phyloP scores from a whole-genome alignment of 1,140 invertebrate genomes.

The Bombus superbus region DNA sequence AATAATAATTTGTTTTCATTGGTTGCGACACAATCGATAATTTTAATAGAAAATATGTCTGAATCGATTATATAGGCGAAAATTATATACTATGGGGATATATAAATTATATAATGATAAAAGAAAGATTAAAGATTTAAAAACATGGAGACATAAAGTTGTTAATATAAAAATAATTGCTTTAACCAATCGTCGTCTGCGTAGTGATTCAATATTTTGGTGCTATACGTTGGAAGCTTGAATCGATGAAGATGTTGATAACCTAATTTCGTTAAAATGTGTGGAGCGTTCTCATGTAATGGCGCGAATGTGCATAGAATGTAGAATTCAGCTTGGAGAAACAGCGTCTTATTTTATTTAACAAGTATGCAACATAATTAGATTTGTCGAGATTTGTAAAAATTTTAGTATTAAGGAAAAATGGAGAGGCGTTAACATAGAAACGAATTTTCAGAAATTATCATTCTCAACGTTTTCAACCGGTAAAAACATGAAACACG shows the following conservation, averaged over 20 bases:
- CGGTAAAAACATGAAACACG: neutral
- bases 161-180: too few species aligned
- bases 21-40: neutral
- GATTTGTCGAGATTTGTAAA: too few species aligned
- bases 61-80: neutral
- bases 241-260: neutral
- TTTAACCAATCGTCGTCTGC: neutral
- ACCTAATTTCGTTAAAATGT: neutral
- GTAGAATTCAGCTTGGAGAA: neutral
- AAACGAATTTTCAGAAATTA: neutral
- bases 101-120: neutral
- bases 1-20: neutral
- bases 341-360: neutral
- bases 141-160: neutral
- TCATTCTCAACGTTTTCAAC: neutral
- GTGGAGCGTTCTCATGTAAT: conserved; percentile 17
- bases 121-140: neutral
- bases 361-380: neutral
- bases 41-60: neutral
- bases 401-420: neutral
- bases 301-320: neutral
- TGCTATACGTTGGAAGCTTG: neutral
- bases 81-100: too few species aligned
- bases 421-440: neutral
- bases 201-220: neutral